These are phyloP conservation scores for Tachysurus fulvidraco DNA, from an alignment of 2,113 vertebrate genomes.

Conservation along the genomic window DNA sequence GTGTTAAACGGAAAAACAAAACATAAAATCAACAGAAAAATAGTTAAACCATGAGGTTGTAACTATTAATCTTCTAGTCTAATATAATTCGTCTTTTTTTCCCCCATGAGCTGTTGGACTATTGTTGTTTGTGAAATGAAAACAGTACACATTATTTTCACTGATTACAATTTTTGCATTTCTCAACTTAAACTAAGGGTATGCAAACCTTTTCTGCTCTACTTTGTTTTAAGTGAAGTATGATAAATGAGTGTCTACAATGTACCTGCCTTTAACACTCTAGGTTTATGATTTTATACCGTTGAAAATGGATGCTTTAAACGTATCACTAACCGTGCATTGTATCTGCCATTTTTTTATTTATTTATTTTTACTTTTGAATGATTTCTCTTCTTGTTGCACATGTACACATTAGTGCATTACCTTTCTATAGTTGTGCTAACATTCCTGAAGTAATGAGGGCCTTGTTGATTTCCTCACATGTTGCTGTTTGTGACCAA, in stretches of 20 bases:
- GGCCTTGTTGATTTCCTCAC: constrained; percentile 3
- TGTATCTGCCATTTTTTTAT: not conserved
- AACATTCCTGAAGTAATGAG: not conserved
- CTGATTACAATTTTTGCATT: not conserved
- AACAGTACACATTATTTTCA: not conserved
- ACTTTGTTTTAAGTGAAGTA: constrained; percentile 5
- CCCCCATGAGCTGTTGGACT: too few species aligned
- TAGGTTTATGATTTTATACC: not conserved
- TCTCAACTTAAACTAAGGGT: not conserved
- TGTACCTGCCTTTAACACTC: not conserved
- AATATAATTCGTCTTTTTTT: not conserved
- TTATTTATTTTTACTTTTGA: not conserved
- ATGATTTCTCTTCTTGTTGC: not conserved
- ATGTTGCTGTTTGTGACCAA: not conserved
- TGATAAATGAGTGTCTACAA: not conserved
- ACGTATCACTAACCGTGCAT: not conserved
- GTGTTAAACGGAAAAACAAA: not conserved
- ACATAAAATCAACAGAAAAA: not conserved
- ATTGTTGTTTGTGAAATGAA: not conserved
- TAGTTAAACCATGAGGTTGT: not conserved
- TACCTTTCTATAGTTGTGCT: not conserved
- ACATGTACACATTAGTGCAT: not conserved
- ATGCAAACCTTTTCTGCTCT: not conserved
- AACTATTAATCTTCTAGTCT: not conserved
- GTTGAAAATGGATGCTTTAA: not conserved